These are phyloP conservation scores for Ornithoptera priamus DNA, from an alignment of 2,888 invertebrate genomes.

Conservation along the genomic window DNA sequence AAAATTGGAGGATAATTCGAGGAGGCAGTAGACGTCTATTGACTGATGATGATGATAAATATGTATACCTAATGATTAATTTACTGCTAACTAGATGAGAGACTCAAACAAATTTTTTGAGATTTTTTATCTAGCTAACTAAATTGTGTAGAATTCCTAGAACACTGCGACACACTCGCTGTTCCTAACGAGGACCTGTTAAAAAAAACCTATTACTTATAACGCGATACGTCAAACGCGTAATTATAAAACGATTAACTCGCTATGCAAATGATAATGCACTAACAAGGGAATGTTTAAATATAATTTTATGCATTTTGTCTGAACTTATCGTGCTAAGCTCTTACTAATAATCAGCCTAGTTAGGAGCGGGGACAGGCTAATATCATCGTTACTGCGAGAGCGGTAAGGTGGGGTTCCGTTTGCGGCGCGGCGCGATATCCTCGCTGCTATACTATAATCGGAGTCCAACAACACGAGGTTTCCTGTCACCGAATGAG, in stretches of 20 bases:
- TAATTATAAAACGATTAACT: slow-evolving; percentile 30
- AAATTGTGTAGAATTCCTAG: neutral
- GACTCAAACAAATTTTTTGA: neutral
- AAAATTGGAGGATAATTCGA: too few relatives aligned
- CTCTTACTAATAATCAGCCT: slow-evolving; percentile 33
- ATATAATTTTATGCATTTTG: slow-evolving; percentile 43
- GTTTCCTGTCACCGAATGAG: slow-evolving; percentile 71
- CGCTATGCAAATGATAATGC: slow-evolving; percentile 29
- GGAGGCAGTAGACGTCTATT: too few relatives aligned
- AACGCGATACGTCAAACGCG: slow-evolving; percentile 16
- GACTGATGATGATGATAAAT: too few relatives aligned
- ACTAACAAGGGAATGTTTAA: slow-evolving; percentile 39
- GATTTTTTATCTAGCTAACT: neutral
- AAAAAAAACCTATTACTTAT: slow-evolving; percentile 17
- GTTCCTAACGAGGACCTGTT: slow-evolving; percentile 5
- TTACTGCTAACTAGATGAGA: neutral
- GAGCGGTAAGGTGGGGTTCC: slow-evolving; percentile 33
- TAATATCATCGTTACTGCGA: slow-evolving; percentile 34
- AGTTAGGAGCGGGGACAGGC: slow-evolving; percentile 25
- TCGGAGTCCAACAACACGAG: slow-evolving; percentile 47
- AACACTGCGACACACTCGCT: neutral
- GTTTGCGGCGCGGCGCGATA: slow-evolving; percentile 23
- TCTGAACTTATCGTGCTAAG: slow-evolving; percentile 42
- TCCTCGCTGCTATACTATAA: slow-evolving; percentile 48
- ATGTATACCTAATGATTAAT: neutral